phyloP scores from a whole-genome alignment of 2,113 vertebrate species.

The Hemibagrus wyckioides region DNA sequence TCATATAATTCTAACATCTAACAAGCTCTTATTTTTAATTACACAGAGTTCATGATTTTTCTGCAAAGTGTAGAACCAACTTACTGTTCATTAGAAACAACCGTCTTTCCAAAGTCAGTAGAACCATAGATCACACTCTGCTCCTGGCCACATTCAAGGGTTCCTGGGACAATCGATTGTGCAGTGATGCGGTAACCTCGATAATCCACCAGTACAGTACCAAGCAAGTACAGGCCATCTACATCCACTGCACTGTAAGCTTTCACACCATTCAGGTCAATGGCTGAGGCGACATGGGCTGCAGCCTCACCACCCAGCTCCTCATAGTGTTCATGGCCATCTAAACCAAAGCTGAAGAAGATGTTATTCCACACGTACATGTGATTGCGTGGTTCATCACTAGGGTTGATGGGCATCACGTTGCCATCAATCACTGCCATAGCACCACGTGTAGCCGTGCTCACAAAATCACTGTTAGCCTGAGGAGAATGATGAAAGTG shows the following conservation, averaged over 20 bases:
- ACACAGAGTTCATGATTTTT: not conserved
- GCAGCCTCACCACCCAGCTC: conserved; percentile 89
- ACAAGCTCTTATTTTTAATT: not conserved
- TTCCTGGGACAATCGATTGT: conserved; percentile 91
- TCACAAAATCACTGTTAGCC: conserved; percentile 94
- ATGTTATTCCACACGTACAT: conserved; percentile 99
- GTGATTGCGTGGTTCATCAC: conserved; percentile 89
- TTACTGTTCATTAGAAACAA: conserved; percentile 85
- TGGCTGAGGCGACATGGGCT: conserved; percentile 84
- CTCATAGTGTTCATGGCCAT: conserved; percentile 88
- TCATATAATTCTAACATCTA: not conserved
- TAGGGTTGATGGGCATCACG: conserved; percentile 93
- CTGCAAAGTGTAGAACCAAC: not conserved
- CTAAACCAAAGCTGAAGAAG: conserved; percentile 94
- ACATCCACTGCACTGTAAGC: conserved; percentile 86
- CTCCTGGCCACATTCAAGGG: conserved; percentile 91
- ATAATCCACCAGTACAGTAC: conserved; percentile 92
- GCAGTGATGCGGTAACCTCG: conserved; percentile 89
- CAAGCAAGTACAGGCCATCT: conserved; percentile 88
- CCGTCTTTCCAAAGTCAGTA: conserved; percentile 91
- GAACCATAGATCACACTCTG: conserved; percentile 94
- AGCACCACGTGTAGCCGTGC: conserved; percentile 85
- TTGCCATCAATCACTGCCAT: conserved; percentile 92
- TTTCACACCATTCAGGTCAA: conserved; percentile 89
- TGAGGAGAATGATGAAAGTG: conserved; percentile 53